phyloP scores from a whole-genome alignment of 2,797 vertebrate species.

The Diplodus puntazzo region DNA sequence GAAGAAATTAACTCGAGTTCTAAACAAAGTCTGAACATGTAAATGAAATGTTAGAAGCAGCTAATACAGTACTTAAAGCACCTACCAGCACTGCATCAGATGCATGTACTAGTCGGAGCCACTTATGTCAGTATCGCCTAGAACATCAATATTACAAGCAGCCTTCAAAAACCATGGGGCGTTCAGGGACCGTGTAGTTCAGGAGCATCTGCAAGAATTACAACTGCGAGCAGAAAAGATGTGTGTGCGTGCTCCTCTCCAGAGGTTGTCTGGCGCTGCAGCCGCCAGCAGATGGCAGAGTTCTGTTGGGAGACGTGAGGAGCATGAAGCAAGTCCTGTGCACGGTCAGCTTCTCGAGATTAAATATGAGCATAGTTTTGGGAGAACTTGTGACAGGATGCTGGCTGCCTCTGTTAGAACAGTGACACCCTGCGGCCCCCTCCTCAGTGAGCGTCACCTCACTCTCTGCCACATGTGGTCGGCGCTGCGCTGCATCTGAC shows the following conservation, averaged over 20 bases:
- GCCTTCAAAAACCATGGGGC: neutral
- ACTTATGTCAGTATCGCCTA: neutral
- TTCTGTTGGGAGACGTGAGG: conserved; percentile 54
- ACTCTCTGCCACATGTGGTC: neutral
- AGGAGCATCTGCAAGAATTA: neutral
- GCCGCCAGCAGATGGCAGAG: conserved; percentile 79
- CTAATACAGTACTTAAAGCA: no score
- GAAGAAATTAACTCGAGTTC: neutral
- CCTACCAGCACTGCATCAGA: no score
- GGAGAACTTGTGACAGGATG: neutral
- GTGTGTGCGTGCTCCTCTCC: fast-evolving
- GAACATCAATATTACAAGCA: neutral
- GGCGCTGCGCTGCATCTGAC: neutral
- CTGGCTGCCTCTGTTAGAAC: neutral
- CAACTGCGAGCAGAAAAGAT: neutral
- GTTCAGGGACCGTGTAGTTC: neutral
- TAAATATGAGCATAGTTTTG: neutral
- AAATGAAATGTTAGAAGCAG: neutral
- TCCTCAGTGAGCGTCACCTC: no score
- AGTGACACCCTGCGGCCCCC: neutral
- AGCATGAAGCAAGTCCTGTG: neutral
- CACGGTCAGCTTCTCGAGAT: neutral
- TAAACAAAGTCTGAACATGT: neutral
- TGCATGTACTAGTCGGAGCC: neutral
- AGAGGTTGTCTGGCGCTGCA: neutral